Conservation (phyloP, 2,113 vertebrate genomes). For the Ophthalmolycus amberensis region DNA sequence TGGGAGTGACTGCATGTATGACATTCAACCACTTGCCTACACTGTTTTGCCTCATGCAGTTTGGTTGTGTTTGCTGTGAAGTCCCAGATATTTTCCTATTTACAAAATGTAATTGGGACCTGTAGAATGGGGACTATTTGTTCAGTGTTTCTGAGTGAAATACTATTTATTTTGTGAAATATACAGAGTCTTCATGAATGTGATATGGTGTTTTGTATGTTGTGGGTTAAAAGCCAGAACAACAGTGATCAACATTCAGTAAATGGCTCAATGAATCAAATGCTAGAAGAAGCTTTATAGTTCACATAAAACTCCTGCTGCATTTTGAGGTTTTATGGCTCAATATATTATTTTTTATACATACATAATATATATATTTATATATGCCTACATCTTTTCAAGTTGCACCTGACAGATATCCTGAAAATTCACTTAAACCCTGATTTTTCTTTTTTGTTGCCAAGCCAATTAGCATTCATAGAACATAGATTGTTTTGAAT, state of each 20-base stretch:
- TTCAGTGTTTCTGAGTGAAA: slow-evolving; percentile 3
- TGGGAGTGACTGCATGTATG: slow-evolving; percentile 64
- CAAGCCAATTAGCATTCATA: not conserved
- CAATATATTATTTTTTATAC: not conserved
- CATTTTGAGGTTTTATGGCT: not conserved
- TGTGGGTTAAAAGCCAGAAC: not conserved
- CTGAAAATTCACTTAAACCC: not conserved
- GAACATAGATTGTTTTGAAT: not conserved
- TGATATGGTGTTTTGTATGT: not conserved
- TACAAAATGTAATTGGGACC: not conserved
- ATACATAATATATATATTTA: not conserved
- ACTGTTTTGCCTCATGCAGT: slow-evolving; percentile 38
- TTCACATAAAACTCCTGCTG: not conserved
- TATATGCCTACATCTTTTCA: not conserved
- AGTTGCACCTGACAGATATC: not conserved
- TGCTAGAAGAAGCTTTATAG: not conserved
- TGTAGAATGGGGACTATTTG: not conserved
- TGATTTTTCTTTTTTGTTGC: not conserved
- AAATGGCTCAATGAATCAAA: not conserved
- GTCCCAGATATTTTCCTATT: not conserved
- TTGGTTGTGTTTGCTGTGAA: slow-evolving; percentile 24
- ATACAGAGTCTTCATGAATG: not conserved
- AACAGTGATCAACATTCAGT: not conserved
- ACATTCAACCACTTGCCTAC: slow-evolving; percentile 68
- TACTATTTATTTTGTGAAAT: not conserved